These are phyloP conservation scores for Ctenochaetus hawaiiensis DNA, from an alignment of 2,797 vertebrate genomes.

Conservation along the genomic window DNA sequence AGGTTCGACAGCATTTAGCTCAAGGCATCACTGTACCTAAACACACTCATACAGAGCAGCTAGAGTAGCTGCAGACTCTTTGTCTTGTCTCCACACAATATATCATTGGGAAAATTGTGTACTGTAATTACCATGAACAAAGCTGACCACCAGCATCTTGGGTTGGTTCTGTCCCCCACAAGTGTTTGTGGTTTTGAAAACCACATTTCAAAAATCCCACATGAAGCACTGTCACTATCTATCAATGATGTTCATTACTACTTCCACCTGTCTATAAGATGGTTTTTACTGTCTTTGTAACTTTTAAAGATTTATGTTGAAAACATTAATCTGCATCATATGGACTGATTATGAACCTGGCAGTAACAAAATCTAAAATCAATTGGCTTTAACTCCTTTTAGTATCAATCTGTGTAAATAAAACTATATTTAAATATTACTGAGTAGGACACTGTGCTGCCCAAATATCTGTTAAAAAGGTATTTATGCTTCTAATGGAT, in stretches of 20 bases:
- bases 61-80: not conserved
- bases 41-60: not conserved
- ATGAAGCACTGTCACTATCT: not conserved
- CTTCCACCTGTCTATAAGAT: not conserved
- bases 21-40: not conserved
- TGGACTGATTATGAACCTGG: not conserved
- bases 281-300: not conserved
- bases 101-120: conserved; percentile 13
- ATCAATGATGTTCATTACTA: not conserved
- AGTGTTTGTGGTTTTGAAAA: conserved; percentile 16
- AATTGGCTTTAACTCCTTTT: not conserved
- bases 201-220: not conserved
- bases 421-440: not conserved
- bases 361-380: not conserved
- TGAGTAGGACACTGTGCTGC: not conserved
- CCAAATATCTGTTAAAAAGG: not conserved
- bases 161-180: conserved; percentile 3
- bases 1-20: not conserved
- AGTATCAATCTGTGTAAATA: not conserved
- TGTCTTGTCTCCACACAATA: not conserved
- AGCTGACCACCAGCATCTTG: conserved; percentile 6
- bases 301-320: too few species aligned
- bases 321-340: not conserved
- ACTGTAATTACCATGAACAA: conserved; percentile 39
- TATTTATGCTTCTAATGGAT: not conserved